phyloP scores from a whole-genome alignment of 1,140 invertebrate species.

The Leptopilina clavipes region DNA sequence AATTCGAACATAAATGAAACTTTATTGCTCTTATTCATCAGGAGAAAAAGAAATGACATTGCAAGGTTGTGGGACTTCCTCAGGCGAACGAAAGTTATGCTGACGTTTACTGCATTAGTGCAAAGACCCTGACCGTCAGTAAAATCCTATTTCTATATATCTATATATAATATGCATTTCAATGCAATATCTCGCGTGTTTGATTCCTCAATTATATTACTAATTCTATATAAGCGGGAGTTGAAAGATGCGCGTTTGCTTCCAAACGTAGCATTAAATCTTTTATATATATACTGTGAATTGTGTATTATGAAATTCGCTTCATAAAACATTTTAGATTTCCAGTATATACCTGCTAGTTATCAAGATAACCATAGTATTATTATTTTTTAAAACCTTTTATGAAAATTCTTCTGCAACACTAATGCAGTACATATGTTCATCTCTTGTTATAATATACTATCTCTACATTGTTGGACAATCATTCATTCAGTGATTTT shows the following conservation, averaged over 20 bases:
- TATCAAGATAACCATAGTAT: constrained; percentile 24
- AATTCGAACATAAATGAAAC: neutral
- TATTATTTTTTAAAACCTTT: constrained; percentile 23
- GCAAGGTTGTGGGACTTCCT: constrained; percentile 22
- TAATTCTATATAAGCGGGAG: neutral
- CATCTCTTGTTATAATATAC: neutral
- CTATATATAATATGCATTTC: neutral
- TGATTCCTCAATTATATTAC: neutral
- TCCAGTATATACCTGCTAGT: neutral
- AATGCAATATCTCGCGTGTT: neutral
- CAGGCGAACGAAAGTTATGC: neutral
- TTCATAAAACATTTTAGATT: constrained; percentile 28
- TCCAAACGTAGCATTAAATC: constrained; percentile 7
- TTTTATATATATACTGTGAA: neutral
- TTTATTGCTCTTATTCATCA: constrained; percentile 17
- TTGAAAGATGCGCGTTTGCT: neutral
- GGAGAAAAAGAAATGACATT: constrained; percentile 17
- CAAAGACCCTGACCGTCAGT: constrained; percentile 1
- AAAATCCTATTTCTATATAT: neutral
- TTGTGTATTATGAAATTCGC: constrained; percentile 4
- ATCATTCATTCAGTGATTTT: constrained; percentile 14
- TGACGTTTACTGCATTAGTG: neutral
- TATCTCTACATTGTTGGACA: constrained; percentile 7
- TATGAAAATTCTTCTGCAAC: constrained; percentile 22
- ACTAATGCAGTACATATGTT: neutral